Evolutionary conservation across 1,140 invertebrate genomes (phyloP), one percentile per base, ranked within the genome.

Genomic region (Batillaria attramentaria): DNA sequence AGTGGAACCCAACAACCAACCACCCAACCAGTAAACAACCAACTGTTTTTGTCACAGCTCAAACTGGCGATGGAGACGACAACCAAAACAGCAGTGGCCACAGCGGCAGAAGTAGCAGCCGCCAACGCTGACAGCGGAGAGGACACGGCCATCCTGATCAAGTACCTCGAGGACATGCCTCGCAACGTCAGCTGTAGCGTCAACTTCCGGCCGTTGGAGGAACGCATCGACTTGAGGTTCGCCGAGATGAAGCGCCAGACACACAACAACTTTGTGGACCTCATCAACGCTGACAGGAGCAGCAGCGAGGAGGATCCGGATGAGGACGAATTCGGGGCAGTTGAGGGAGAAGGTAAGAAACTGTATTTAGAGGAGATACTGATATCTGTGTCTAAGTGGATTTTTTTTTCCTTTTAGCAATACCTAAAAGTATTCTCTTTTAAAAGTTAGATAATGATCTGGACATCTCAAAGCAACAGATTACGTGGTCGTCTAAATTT

Each of bases 141-240:
- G 35, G 43, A 69, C 43, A 77, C 18, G 20, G n/a, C 16, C 16
- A 28, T 8, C 13, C 10, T 60, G 0, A 28, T 42, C 66, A 69
- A 69, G 66, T 57, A 50, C 33, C n/a, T 70, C 4, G 68, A 69
- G 43, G 42, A 57, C 43, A 10, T 60, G 46, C 10, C 65, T 0
- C 35, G 68, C 46, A 31, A 68, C 39, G 46, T 43, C 31, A 78
- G 50, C 66, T 78, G 65, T 33, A 57, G n/a, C 68, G 65, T 69
- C 65, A 50, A 78, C 50, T 70, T 60, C 65, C 37, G 73, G 35
- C 65, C 65, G 24, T 37, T 78, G 33, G 65, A 70, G 42, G 68
- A 70, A n/a, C 65, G 39, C 0, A 69, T 78, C 18, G 77, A 78
- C 46, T 3, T 28, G 50, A 69, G 66, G 43, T 78, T 78, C 50